Evolutionary conservation across 1,140 invertebrate species (phyloP), one percentile per base, ranked within the genome.

Genomic region (Papilio machaon): DNA sequence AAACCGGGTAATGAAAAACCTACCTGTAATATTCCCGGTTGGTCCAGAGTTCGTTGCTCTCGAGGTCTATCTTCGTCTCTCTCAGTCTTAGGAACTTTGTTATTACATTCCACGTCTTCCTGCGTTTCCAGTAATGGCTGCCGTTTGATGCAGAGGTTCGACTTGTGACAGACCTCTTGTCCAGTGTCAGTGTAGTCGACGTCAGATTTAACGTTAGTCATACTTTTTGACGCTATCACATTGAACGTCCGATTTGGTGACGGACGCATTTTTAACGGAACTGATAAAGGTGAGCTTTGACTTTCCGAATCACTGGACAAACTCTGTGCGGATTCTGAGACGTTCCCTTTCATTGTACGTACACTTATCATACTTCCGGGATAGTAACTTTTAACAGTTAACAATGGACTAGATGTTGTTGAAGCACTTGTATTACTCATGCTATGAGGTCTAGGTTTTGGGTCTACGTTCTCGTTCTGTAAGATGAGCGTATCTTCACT

Each of bases 401-500:
- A 91, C 58, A 96, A 91, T 9, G 95, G 97, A 91, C 96, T 97
- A 1, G 96, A 96, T n/a, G 95, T 95, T 0, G 96, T 96, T 0
- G 96, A 96, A 1, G 95, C 93, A 46, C 96, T 96, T 0, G 96
- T 88, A 87, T 89, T 94, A 87, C 88, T 94, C 70, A 94, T 90
- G 81, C 91, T 94, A 80, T 90, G 91, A 64, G 95, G 95, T 83
- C 95, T 94, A 0, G 95, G 95, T 80, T 95, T 95, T 3, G 95
- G 94, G 77, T 91, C 86, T 38, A 92, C 84, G 82, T 91, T 87
- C 84, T 96, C 95, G 86, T 96, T 95, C 82, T 95, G 95, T 0
- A 95, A 88, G 3, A 96, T 95, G 23, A 98, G 86, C 0, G 96
- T 97, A 85, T 98, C 97, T 88, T 98, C 97, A 81, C 97, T 97